Evolutionary conservation across 2,113 vertebrate genomes (phyloP).

Genomic region (Entelurus aequoreus): DNA sequence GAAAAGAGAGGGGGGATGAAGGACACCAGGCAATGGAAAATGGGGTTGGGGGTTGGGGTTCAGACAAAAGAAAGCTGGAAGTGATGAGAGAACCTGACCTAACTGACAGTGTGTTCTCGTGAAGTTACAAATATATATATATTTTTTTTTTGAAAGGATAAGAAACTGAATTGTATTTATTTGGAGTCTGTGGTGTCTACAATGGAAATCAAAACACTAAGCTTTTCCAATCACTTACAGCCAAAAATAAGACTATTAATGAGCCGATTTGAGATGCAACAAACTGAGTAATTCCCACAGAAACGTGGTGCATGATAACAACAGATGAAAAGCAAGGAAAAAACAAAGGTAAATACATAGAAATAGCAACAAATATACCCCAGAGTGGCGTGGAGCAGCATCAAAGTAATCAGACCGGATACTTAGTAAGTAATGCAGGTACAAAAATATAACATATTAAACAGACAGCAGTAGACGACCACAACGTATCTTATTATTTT

Average conservation of each 20-base stretch:
- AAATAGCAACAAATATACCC: no score
- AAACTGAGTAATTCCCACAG: neutral
- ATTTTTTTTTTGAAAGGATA: neutral
- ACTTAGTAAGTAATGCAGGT: no score
- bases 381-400: no score
- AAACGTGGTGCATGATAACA: no score
- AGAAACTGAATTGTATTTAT: neutral
- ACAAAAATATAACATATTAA: no score
- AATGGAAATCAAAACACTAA: neutral
- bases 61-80: neutral
- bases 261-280: neutral
- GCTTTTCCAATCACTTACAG: neutral
- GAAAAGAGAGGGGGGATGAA: conserved; percentile 16
- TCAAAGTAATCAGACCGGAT: no score
- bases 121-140: neutral
- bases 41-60: conserved; percentile 4
- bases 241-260: neutral
- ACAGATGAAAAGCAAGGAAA: no score
- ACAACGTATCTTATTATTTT: no score
- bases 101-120: neutral
- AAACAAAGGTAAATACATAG: no score
- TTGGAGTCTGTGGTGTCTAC: neutral
- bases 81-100: neutral
- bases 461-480: no score
- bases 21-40: conserved; percentile 10